phyloP scores from a whole-genome alignment of 2,113 vertebrate species.

The Phalacrocorax carbo region DNA sequence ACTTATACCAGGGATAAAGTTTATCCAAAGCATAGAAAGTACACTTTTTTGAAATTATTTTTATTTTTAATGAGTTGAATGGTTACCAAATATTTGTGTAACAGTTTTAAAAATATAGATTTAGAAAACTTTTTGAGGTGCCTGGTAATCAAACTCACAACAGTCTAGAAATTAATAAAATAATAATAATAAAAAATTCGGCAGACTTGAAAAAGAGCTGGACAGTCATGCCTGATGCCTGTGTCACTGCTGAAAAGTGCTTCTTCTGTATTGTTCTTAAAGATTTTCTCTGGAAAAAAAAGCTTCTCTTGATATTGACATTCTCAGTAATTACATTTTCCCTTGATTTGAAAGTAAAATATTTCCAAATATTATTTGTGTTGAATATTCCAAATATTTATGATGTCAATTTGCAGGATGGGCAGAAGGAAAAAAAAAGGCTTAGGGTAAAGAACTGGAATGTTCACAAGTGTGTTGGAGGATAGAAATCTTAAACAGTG shows the following conservation, averaged over 20 bases:
- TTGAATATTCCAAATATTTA: constrained; percentile 7
- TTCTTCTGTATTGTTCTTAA: background rate
- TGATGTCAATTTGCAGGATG: background rate
- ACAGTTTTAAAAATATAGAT: background rate
- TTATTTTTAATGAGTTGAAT: background rate
- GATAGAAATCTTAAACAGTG: background rate
- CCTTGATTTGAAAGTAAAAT: constrained; percentile 6
- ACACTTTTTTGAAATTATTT: background rate
- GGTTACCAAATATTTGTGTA: background rate
- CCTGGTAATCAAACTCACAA: background rate
- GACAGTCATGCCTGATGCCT: background rate
- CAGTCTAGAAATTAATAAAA: background rate
- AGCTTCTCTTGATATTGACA: background rate
- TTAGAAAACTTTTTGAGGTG: background rate
- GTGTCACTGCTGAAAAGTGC: background rate
- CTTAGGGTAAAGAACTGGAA: background rate
- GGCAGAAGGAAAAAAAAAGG: background rate
- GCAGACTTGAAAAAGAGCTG: background rate
- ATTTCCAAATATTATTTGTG: background rate
- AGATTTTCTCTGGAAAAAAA: background rate
- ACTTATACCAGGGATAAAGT: background rate
- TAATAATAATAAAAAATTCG: background rate
- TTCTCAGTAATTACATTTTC: background rate
- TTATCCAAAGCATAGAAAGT: background rate
- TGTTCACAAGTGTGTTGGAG: background rate